A percentile compares a stretch with the other conserved stretches of the same genome.
phyloP scores from a whole-genome alignment of 2,797 vertebrate species.

The Danio jaintianensis region DNA sequence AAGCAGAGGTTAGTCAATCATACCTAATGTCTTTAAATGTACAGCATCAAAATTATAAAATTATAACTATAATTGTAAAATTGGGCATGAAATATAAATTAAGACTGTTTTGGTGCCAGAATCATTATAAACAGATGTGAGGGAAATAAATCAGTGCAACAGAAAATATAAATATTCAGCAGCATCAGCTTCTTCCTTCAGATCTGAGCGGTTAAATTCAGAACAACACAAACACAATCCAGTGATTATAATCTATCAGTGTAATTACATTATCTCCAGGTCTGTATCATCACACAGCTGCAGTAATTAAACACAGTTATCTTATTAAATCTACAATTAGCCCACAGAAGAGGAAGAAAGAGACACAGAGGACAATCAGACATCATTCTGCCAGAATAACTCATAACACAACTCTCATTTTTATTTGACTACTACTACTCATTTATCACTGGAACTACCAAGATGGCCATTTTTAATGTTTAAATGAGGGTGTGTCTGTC shows the following conservation, averaged over 20 bases:
- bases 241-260: slow-evolving; percentile 46
- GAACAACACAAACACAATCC: slow-evolving; percentile 27
- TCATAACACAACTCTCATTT: background rate
- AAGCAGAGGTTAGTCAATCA: no score
- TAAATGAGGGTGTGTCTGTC: no score
- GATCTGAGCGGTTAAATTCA: background rate
- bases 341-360: slow-evolving; percentile 72
- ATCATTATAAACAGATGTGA: background rate
- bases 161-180: background rate
- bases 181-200: background rate
- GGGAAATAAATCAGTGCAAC: background rate
- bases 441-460: no score
- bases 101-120: background rate
- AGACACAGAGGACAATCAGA: slow-evolving; percentile 59
- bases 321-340: slow-evolving; percentile 75
- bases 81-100: background rate
- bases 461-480: no score
- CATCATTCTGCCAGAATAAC: slow-evolving; percentile 1
- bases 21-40: no score
- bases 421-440: background rate
- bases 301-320: slow-evolving; percentile 33
- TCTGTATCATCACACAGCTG: slow-evolving; percentile 35
- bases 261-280: slow-evolving; percentile 49
- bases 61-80: background rate
- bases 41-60: background rate